These are phyloP conservation scores for Stramonita haemastoma DNA, from an alignment of 2,888 invertebrate species.

Conservation along the genomic window DNA sequence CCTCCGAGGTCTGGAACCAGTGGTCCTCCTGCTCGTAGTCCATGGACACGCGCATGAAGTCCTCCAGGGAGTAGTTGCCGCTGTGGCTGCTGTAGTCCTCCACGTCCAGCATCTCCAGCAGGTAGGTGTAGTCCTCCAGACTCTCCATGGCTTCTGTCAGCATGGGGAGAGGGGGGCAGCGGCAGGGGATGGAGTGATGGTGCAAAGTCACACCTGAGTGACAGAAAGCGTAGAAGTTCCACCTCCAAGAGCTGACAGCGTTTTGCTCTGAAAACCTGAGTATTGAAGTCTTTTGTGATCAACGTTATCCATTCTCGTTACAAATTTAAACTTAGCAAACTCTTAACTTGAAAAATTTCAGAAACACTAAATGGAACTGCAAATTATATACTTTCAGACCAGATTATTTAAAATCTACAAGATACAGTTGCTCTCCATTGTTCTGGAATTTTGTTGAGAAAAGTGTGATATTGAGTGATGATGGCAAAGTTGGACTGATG, in stretches of 20 bases:
- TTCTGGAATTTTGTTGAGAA: no score
- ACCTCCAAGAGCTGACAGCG: background rate
- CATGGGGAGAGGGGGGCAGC: background rate
- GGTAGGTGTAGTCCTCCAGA: slow-evolving; percentile 11
- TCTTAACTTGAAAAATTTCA: background rate
- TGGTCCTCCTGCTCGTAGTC: slow-evolving; percentile 50
- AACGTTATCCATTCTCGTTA: background rate
- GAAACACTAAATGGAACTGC: no score
- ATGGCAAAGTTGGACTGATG: no score
- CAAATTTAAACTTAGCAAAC: background rate
- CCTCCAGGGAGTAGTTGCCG: slow-evolving; percentile 53
- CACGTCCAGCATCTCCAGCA: slow-evolving; percentile 44
- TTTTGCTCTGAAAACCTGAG: background rate
- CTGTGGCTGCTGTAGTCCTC: slow-evolving; percentile 26
- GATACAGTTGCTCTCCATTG: no score
- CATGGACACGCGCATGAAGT: slow-evolving; percentile 48
- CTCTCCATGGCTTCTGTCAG: background rate
- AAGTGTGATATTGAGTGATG: no score
- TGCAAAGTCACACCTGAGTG: no score
- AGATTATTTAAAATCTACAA: no score
- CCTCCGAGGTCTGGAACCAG: slow-evolving; percentile 51
- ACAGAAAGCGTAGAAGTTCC: background rate
- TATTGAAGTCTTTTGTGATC: background rate
- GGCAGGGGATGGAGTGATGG: background rate
- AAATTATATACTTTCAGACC: no score